Conservation (phyloP, 2,888 invertebrate species). For the Ferdinandea cuprea region DNA sequence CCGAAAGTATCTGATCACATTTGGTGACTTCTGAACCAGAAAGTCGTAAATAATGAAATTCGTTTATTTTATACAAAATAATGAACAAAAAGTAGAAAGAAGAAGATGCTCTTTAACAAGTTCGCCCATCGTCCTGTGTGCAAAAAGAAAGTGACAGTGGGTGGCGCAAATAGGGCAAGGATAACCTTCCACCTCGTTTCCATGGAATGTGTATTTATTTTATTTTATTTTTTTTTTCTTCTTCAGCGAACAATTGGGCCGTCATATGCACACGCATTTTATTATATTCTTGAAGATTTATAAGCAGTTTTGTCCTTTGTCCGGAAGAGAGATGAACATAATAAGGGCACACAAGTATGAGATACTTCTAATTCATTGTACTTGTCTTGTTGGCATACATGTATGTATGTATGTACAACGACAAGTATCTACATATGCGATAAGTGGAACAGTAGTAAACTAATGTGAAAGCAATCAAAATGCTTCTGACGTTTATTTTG, state of each 20-base stretch:
- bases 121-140: slow-evolving; percentile 28
- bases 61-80: slow-evolving; percentile 74
- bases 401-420: too few relatives aligned
- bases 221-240: slow-evolving; percentile 49
- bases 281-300: slow-evolving; percentile 69
- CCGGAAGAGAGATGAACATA: slow-evolving; percentile 26
- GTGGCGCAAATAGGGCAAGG: slow-evolving; percentile 34
- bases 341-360: slow-evolving; percentile 66
- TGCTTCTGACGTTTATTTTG: slow-evolving; percentile 75
- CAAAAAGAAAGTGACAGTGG: slow-evolving; percentile 20
- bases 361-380: slow-evolving; percentile 68
- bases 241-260: slow-evolving; percentile 65
- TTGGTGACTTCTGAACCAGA: slow-evolving; percentile 80
- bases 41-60: slow-evolving; percentile 81
- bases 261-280: slow-evolving; percentile 75
- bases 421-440: slow-evolving; percentile 9
- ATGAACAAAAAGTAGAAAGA: slow-evolving; percentile 56
- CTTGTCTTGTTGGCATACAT: slow-evolving; percentile 54
- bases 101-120: slow-evolving; percentile 36
- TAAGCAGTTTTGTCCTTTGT: slow-evolving; percentile 38
- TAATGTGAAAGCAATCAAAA: slow-evolving; percentile 75
- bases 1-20: slow-evolving; percentile 68
- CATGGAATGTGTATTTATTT: neutral
- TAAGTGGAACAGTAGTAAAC: slow-evolving; percentile 49
- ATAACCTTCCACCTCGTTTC: slow-evolving; percentile 45